These are phyloP conservation scores for Isurus oxyrinchus DNA, from an alignment of 2,113 vertebrate species.

Conservation along the genomic window DNA sequence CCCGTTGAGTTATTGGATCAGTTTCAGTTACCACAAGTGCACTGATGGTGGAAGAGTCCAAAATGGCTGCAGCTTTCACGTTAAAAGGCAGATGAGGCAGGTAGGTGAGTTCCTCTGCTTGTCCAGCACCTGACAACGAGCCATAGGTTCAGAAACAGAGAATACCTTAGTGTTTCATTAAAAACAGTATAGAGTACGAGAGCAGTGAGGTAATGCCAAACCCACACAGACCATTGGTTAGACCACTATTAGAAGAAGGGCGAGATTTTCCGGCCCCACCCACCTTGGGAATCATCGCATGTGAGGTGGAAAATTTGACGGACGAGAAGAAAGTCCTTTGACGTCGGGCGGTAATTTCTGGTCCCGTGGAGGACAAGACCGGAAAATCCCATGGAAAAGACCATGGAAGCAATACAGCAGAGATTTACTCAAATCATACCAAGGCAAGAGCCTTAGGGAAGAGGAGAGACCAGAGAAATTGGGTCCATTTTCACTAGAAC, in stretches of 20 bases:
- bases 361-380: too few species aligned
- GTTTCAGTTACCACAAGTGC: background rate
- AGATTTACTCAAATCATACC: background rate
- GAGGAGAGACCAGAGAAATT: background rate
- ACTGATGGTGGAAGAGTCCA: background rate
- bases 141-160: background rate
- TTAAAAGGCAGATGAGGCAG: background rate
- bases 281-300: too few species aligned
- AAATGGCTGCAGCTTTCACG: background rate
- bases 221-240: too few species aligned
- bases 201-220: too few species aligned
- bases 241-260: too few species aligned
- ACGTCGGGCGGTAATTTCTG: too few species aligned
- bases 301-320: too few species aligned
- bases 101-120: background rate
- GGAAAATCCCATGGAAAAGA: background rate
- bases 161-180: background rate
- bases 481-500: background rate
- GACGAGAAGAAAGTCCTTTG: too few species aligned
- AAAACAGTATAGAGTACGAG: background rate
- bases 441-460: background rate
- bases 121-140: background rate
- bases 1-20: background rate
- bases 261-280: too few species aligned
- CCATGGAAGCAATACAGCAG: background rate